Percentiles rank a stretch among this genome's conserved stretches.
Evolutionary conservation across 2,888 invertebrate species (phyloP).

Genomic region (Acronicta alni): DNA sequence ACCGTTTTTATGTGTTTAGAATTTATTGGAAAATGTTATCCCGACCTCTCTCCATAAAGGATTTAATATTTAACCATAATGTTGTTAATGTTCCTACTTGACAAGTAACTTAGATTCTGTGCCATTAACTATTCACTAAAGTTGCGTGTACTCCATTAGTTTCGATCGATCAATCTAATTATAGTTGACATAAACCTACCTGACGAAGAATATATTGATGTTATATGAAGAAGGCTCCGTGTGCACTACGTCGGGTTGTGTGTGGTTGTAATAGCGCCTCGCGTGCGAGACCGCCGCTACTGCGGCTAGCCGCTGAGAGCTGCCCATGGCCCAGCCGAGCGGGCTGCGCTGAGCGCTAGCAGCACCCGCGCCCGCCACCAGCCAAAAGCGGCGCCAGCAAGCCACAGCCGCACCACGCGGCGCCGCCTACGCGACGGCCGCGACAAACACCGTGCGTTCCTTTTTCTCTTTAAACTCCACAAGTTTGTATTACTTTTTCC

Average conservation of each 20-base stretch:
- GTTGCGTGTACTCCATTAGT: slow-evolving; percentile 7
- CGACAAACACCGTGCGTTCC: slow-evolving; percentile 56
- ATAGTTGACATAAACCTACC: slow-evolving; percentile 62
- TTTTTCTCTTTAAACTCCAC: slow-evolving; percentile 43
- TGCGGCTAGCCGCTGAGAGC: slow-evolving; percentile 91
- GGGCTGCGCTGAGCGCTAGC: slow-evolving; percentile 86
- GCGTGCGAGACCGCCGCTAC: slow-evolving; percentile 86
- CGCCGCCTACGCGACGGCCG: slow-evolving; percentile 77
- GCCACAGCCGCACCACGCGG: slow-evolving; percentile 79
- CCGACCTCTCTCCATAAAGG: slow-evolving; percentile 6
- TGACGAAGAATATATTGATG: slow-evolving; percentile 93
- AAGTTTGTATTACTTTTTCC: slow-evolving; percentile 32
- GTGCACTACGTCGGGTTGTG: slow-evolving; percentile 78
- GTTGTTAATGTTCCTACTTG: slow-evolving; percentile 13
- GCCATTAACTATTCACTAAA: slow-evolving; percentile 3
- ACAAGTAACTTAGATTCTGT: slow-evolving; percentile 4
- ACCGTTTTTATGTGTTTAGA: slow-evolving; percentile 31
- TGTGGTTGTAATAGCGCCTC: slow-evolving; percentile 83
- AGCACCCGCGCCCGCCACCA: slow-evolving; percentile 77
- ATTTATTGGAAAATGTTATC: slow-evolving; percentile 34
- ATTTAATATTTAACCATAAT: slow-evolving; percentile 16
- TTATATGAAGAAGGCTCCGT: slow-evolving; percentile 76
- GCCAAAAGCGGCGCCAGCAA: slow-evolving; percentile 77
- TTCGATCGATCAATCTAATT: slow-evolving; percentile 5
- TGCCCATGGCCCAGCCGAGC: slow-evolving; percentile 91